Conservation (phyloP, 2,888 invertebrate species). For the Leptopilina drosophilae region DNA sequence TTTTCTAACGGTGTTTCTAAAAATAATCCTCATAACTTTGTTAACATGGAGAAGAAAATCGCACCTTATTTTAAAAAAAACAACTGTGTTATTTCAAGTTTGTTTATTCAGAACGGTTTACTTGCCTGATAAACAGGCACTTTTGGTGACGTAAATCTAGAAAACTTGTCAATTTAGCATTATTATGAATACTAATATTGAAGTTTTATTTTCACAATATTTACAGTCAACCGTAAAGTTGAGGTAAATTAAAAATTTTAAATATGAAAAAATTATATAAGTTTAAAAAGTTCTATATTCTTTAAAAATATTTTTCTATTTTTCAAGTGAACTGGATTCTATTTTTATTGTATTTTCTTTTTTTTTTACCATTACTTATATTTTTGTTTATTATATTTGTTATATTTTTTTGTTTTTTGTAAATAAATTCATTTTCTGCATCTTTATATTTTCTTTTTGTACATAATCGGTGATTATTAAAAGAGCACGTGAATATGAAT, state of each 20-base stretch:
- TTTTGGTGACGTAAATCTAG: neutral
- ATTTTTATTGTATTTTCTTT: too few relatives aligned
- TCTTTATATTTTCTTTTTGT: neutral
- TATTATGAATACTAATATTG: neutral
- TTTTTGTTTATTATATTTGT: too few relatives aligned
- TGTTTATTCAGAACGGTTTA: neutral
- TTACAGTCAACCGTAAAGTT: neutral
- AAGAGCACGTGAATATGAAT: constrained; percentile 2
- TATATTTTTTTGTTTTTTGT: neutral
- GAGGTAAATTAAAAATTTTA: neutral
- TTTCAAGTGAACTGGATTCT: too few relatives aligned
- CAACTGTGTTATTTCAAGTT: neutral
- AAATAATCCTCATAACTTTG: neutral
- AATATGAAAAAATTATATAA: too few relatives aligned
- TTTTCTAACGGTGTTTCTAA: neutral
- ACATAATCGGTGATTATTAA: neutral
- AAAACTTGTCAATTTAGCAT: constrained; percentile 21
- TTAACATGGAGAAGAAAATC: constrained; percentile 2
- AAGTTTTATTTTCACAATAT: neutral
- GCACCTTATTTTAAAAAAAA: neutral
- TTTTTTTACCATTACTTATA: too few relatives aligned
- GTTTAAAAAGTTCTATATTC: too few relatives aligned
- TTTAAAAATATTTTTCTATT: too few relatives aligned
- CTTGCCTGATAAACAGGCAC: neutral
- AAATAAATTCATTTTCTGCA: too few relatives aligned